Conservation (phyloP, 53 echinoderm and acorn worm genomes). For the Holothuria scabra region DNA sequence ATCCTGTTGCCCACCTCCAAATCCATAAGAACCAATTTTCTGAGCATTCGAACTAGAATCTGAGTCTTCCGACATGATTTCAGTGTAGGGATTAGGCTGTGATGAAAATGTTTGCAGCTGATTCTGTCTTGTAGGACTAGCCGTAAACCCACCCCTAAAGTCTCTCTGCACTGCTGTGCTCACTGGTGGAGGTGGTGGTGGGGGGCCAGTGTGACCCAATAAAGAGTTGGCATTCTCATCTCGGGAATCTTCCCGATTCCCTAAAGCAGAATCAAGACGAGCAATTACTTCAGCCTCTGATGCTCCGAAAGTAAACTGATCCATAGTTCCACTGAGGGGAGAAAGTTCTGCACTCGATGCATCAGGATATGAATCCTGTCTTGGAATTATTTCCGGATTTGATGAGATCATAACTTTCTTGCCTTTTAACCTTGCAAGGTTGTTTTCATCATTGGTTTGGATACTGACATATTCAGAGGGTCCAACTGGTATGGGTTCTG, state of each 20-base stretch:
- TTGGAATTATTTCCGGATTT: conserved; percentile 44
- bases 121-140: conserved; percentile 18
- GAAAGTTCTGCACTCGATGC: conserved; percentile 23
- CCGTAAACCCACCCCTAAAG: conserved; percentile 34
- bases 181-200: not conserved
- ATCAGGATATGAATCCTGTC: conserved; percentile 15
- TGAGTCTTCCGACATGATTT: conserved; percentile 9
- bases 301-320: conserved; percentile 17
- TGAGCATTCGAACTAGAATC: not conserved
- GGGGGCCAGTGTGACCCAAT: not conserved
- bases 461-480: conserved; percentile 27
- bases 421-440: conserved; percentile 55
- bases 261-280: conserved; percentile 21
- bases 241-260: not conserved
- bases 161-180: not conserved
- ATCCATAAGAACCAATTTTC: conserved; percentile 29
- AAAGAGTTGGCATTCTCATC: conserved; percentile 27
- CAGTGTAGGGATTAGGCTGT: not conserved
- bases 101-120: conserved; percentile 13
- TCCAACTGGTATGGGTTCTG: conserved; percentile 21
- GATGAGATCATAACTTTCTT: conserved; percentile 67
- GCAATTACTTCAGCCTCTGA: conserved; percentile 26
- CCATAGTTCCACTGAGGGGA: not conserved
- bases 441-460: conserved; percentile 64
- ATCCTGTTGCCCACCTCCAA: not conserved